A percentile compares a stretch with the other conserved stretches of the same genome.
phyloP scores from a whole-genome alignment of 2,888 invertebrate genomes.

The Drosophila neutralis region DNA sequence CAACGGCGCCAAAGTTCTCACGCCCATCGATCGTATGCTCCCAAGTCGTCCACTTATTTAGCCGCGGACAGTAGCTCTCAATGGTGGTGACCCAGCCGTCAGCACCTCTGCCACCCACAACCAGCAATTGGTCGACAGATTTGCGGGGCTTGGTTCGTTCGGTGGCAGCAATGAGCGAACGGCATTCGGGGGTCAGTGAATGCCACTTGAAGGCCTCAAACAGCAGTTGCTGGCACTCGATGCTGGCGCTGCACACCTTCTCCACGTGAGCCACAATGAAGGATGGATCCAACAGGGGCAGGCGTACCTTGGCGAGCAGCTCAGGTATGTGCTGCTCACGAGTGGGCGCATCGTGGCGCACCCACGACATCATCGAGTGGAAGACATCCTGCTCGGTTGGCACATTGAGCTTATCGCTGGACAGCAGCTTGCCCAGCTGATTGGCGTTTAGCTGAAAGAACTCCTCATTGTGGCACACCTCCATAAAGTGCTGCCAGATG shows the following conservation, averaged over 20 bases:
- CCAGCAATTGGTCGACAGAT: conserved; percentile 75
- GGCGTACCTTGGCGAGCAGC: conserved; percentile 91
- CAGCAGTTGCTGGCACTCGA: conserved; percentile 93
- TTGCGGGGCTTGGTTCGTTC: conserved; percentile 94
- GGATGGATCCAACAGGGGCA: conserved; percentile 94
- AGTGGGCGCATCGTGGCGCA: too few relatives aligned
- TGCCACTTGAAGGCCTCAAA: conserved; percentile 98
- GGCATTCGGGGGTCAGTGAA: conserved; percentile 91
- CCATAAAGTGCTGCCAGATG: conserved; percentile 88
- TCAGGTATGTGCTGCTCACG: conserved; percentile 86
- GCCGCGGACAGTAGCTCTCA: conserved; percentile 86
- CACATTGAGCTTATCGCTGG: too few relatives aligned
- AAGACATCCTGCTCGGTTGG: too few relatives aligned
- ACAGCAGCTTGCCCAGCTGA: too few relatives aligned
- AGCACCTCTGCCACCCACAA: too few relatives aligned
- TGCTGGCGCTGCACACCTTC: conserved; percentile 86
- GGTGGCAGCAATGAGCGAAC: conserved; percentile 89
- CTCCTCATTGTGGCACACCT: too few relatives aligned
- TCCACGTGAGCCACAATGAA: conserved; percentile 96
- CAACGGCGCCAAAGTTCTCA: conserved; percentile 95
- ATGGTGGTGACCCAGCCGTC: too few relatives aligned
- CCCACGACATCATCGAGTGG: too few relatives aligned
- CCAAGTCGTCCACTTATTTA: conserved; percentile 84
- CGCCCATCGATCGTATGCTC: conserved; percentile 85
- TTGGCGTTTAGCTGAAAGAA: too few relatives aligned